phyloP scores from a whole-genome alignment of 2,797 vertebrate species.

The Leontocebus nigricollis region DNA sequence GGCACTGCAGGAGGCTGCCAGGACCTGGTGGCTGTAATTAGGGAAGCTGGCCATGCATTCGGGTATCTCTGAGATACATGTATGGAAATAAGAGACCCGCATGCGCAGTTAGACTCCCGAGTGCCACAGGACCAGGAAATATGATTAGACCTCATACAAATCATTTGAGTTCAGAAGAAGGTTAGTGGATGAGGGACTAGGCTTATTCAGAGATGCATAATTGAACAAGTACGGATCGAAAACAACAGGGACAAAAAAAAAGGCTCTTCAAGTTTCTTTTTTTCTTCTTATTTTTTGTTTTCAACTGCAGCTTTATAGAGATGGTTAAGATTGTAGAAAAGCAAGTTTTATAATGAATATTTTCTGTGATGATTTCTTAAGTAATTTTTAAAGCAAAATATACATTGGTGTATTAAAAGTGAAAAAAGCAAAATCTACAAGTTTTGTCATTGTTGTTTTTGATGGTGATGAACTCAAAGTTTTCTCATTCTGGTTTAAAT shows the following conservation, averaged over 20 bases:
- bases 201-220: constrained; percentile 54
- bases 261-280: not conserved
- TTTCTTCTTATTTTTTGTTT: not conserved
- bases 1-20: constrained; percentile 62
- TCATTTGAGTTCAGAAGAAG: constrained; percentile 74
- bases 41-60: constrained; percentile 76
- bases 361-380: not conserved
- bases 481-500: not conserved
- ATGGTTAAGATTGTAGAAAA: not conserved
- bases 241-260: constrained; percentile 17
- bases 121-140: constrained; percentile 70
- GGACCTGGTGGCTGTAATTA: constrained; percentile 81
- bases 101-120: constrained; percentile 71
- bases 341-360: constrained; percentile 1
- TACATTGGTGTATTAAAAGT: not conserved
- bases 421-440: not conserved
- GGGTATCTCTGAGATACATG: constrained; percentile 77
- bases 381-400: not conserved
- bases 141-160: constrained; percentile 72
- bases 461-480: not conserved
- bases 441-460: not conserved
- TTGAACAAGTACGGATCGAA: constrained; percentile 66
- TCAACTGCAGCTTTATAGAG: not conserved
- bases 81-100: constrained; percentile 75
- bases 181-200: constrained; percentile 58